Evolutionary conservation across 2,797 vertebrate genomes (phyloP).

Genomic region (Tokudaia tokunoshimensis): DNA sequence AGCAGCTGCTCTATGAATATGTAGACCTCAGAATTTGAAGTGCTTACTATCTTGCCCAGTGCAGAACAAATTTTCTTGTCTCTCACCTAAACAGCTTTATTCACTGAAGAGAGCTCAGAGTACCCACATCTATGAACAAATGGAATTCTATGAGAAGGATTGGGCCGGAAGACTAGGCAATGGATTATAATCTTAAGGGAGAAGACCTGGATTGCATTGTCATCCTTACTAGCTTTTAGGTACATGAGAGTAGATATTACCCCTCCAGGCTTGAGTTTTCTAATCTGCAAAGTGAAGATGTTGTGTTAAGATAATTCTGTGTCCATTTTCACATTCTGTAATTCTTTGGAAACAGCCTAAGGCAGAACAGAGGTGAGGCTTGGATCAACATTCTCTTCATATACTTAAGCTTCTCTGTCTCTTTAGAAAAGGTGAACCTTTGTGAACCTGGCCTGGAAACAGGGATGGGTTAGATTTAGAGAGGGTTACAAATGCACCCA

Average conservation of each 20-base stretch:
- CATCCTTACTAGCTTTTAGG: not conserved
- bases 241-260: not conserved
- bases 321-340: not conserved
- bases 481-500: constrained; percentile 24
- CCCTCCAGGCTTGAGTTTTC: not conserved
- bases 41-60: not conserved
- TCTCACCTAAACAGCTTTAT: not conserved
- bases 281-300: not conserved
- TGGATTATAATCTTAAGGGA: not conserved
- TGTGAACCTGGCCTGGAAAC: not conserved
- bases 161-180: rapidly evolving
- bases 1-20: not conserved
- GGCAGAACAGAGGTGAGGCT: not conserved
- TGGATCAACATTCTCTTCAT: not conserved
- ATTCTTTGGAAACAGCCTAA: constrained; percentile 23
- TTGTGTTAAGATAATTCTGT: not conserved
- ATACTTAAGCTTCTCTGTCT: not conserved
- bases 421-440: constrained; percentile 21
- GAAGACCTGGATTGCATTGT: not conserved
- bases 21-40: not conserved
- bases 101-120: not conserved
- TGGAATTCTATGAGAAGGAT: not conserved
- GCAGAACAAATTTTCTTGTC: not conserved
- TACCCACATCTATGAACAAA: not conserved
- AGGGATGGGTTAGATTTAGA: not conserved